These are phyloP conservation scores for Rhagoletis zephyria DNA, from an alignment of 1,140 invertebrate species.

Conservation along the genomic window DNA sequence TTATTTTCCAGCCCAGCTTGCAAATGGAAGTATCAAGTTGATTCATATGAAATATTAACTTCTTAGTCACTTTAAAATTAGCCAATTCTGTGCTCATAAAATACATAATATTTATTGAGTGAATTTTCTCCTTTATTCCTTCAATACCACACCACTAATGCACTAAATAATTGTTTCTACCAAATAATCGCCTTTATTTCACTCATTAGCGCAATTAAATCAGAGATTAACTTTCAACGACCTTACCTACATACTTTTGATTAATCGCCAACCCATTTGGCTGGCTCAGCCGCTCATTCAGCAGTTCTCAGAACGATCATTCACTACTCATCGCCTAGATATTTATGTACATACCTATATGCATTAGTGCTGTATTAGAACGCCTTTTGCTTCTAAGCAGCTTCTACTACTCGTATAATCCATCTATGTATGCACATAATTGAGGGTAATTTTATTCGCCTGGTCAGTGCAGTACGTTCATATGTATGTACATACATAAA, in stretches of 20 bases:
- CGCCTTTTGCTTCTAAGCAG: neutral
- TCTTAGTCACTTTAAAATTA: neutral
- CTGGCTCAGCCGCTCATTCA: neutral
- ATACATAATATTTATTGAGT: too few relatives aligned
- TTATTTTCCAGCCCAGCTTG: too few relatives aligned
- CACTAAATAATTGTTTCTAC: neutral
- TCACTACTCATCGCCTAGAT: neutral
- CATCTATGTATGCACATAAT: neutral
- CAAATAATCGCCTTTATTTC: neutral
- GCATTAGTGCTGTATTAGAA: neutral
- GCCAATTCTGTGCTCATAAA: neutral
- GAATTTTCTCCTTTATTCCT: neutral
- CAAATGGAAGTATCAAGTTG: too few relatives aligned
- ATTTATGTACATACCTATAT: neutral
- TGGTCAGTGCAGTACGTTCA: neutral
- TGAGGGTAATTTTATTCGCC: constrained; percentile 16
- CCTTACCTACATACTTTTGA: constrained; percentile 30
- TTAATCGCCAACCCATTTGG: constrained; percentile 13
- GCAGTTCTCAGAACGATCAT: neutral
- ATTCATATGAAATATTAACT: too few relatives aligned
- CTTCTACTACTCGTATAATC: neutral
- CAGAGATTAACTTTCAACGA: constrained; percentile 21
- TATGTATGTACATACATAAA: too few relatives aligned
- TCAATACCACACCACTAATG: constrained; percentile 8
- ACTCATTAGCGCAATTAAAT: constrained; percentile 43